phyloP scores from a whole-genome alignment of 2,797 vertebrate species.

The Sandelia bainsii region DNA sequence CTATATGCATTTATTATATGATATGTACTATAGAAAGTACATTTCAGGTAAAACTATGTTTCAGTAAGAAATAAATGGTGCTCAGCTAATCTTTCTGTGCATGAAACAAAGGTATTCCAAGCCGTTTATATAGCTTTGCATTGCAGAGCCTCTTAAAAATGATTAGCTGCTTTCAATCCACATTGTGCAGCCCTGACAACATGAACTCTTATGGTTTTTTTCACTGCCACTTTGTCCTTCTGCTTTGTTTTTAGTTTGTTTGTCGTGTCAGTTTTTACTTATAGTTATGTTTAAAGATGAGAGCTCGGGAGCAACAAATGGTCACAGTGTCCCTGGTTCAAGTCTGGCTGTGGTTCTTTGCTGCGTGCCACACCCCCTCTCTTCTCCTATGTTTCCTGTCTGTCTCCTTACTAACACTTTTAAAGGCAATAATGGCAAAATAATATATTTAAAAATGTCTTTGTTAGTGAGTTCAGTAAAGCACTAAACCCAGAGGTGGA shows the following conservation, averaged over 20 bases:
- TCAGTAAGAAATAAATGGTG: slow-evolving; percentile 6
- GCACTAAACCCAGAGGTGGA: neutral
- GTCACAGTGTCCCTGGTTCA: too few species aligned
- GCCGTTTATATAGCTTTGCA: slow-evolving; percentile 68
- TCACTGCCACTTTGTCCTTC: neutral
- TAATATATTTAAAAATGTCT: too few species aligned
- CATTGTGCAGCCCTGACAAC: slow-evolving; percentile 39
- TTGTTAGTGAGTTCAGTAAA: neutral
- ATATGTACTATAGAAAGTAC: too few species aligned
- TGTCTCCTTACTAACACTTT: too few species aligned
- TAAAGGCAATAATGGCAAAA: too few species aligned
- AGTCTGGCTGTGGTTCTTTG: too few species aligned
- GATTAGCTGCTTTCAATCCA: slow-evolving; percentile 72
- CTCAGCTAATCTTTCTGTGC: slow-evolving; percentile 47
- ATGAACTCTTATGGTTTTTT: slow-evolving; percentile 49
- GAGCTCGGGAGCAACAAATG: too few species aligned
- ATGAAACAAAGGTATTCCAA: slow-evolving; percentile 66
- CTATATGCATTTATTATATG: too few species aligned
- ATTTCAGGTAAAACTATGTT: neutral
- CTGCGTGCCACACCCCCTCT: too few species aligned
- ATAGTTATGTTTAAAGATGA: neutral
- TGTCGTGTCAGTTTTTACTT: neutral
- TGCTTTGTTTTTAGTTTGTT: neutral
- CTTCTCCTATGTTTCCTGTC: too few species aligned
- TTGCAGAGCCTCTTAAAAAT: slow-evolving; percentile 74